Base-by-base conservation (phyloP, 2,797 vertebrate genomes). In the Malurus leucopterus region DNA sequence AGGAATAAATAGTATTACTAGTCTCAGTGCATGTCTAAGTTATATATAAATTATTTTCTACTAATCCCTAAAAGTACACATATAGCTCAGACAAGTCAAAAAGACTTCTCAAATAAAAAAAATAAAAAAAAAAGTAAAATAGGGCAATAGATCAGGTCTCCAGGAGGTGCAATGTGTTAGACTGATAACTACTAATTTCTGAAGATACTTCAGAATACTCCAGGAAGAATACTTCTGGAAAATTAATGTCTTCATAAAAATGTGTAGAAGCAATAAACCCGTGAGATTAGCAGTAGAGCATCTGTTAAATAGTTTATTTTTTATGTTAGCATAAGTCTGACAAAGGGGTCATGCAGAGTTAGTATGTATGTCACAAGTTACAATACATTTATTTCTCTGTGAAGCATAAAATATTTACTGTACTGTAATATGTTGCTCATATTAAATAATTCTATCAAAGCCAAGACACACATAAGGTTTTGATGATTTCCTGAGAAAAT, bases 191-290 rank as follows among this genome's bases (percentile, higher is more conserved):
- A 30, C 26, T 90, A 23, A 86, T 92, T 92, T 90, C 72, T 79
- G 69, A 65, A 86, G 53, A 87, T 50, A 74, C 10, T 92, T 70
- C 67, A 71, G 57, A 72, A 93, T 84, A 83, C 41, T 78, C 61
- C 53, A 92, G 57, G 34, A 93, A 89, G 46, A 93, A 90, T 91
- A 81, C 65, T 92, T 90, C 20, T 46, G 24, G 88, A 93, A 95
- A 95, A 95, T 87, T 87, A 94, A 94, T 94, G 74, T 55, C 84
- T 93, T 95, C 91, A 95, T 77, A 95, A 91, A 94, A 90, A 79
- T 24, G 43, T 78, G 65, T 30, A 57, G 68, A 78, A 94, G 90
- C 91, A 93, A 93, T 92, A 93, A 96, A 87, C 61, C n/a, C 85
- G 74, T 0, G 11, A 89, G 84, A 95, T 91, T 77, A 93, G 83